Evolutionary conservation across 2,888 invertebrate genomes (phyloP), one percentile per base, ranked within the genome.

Genomic region (Brachylomia viminalis): DNA sequence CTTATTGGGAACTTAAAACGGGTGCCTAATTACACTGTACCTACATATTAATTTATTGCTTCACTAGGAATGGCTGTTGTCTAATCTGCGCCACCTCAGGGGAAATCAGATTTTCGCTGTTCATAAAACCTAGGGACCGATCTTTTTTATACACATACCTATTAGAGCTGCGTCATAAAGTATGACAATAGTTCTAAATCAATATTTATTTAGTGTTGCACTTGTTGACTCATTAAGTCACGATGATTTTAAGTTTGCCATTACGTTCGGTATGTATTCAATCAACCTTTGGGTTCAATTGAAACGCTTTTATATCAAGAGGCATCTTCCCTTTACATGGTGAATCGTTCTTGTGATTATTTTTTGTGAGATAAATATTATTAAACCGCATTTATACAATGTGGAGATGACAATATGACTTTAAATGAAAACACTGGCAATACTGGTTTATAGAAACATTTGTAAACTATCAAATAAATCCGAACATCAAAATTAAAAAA

Each of bases 91-190:
- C 7, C n/a, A 7, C n/a, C 75, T 38, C 69, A 0, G 27, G 49
- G 56, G 76, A 76, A 81, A 75, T 80, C 54, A 45, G 30, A 69
- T 52, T 17, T 42, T 13, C 15, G 38, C 15, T 27, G 45, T 64
- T 58, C 61, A 52, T 54, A 38, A 59, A 62, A 42, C 13, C 10
- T 38, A 68, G 17, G 2, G 20, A n/a, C 15, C 42, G 45, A 52
- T 47, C 33, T 73, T n/a, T 52, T 15, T 38, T 2, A 68, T 42
- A 67, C 6, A 45, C 7, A 8, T 27, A 20, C 3, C 27, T 42
- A 59, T 52, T 30, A 1, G 20, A 38, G 30, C 17, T 72, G 47
- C 6, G 6, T 47, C 30, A 3, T 30, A 20, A 13, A 23, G 0
- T 11, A 8, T 47, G 38, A 59, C 6, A 8, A 54, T 45, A 33